phyloP scores from a whole-genome alignment of 2,888 invertebrate species.

The Drosophila paucipuncta region DNA sequence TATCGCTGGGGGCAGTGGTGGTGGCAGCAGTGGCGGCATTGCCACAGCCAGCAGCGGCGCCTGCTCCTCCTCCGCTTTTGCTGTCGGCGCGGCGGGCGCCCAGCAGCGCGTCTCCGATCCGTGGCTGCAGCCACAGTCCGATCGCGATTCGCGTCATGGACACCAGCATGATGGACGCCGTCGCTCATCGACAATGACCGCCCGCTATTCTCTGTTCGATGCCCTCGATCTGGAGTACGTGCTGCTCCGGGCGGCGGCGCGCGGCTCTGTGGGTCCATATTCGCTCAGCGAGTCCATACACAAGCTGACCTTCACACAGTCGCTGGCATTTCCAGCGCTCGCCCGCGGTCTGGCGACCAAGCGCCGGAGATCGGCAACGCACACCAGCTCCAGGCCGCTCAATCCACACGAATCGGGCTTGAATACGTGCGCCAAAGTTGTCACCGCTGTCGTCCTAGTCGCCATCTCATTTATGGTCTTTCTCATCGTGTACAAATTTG shows the following conservation, averaged over 20 bases:
- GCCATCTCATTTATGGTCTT: slow-evolving; percentile 90
- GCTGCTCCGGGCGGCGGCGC: slow-evolving; percentile 88
- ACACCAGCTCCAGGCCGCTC: slow-evolving; percentile 86
- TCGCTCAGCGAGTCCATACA: slow-evolving; percentile 90
- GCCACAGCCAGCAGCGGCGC: slow-evolving; percentile 85
- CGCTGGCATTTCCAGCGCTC: slow-evolving; percentile 90
- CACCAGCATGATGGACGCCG: slow-evolving; percentile 82
- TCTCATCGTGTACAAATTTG: slow-evolving; percentile 90
- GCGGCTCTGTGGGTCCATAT: slow-evolving; percentile 90
- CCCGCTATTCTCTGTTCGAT: slow-evolving; percentile 89
- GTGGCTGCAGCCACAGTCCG: slow-evolving; percentile 85
- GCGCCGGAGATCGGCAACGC: slow-evolving; percentile 87
- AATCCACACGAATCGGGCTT: slow-evolving; percentile 89
- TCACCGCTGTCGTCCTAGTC: slow-evolving; percentile 89
- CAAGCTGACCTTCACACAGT: slow-evolving; percentile 91
- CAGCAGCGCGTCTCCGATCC: slow-evolving; percentile 85
- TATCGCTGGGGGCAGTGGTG: slow-evolving; percentile 36
- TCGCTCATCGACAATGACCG: slow-evolving; percentile 88
- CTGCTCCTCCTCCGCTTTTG: slow-evolving; percentile 85
- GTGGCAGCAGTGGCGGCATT: slow-evolving; percentile 84
- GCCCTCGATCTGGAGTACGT: slow-evolving; percentile 90
- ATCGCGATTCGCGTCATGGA: slow-evolving; percentile 84
- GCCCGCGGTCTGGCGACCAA: slow-evolving; percentile 89
- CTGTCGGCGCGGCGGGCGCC: slow-evolving; percentile 85
- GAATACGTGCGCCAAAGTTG: slow-evolving; percentile 90